phyloP scores from a whole-genome alignment of 2,888 invertebrate genomes.

The Lypha dubia region DNA sequence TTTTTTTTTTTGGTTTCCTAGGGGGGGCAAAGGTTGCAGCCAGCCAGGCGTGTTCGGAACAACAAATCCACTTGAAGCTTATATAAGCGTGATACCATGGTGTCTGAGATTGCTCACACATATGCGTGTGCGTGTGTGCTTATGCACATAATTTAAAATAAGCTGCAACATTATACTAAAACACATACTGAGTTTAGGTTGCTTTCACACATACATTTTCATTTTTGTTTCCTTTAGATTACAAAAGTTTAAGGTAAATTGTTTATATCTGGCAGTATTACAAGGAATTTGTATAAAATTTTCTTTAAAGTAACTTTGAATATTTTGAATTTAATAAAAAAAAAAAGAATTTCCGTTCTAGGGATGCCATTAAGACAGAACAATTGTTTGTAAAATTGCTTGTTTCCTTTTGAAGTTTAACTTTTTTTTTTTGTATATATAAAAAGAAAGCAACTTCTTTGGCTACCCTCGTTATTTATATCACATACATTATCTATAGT shows the following conservation, averaged over 20 bases:
- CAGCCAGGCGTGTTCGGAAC: slow-evolving; percentile 5
- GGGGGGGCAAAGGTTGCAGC: not conserved
- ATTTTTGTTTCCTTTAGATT: not conserved
- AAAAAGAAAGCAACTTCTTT: not conserved
- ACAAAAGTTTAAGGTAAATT: slow-evolving; percentile 53
- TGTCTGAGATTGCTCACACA: slow-evolving; percentile 71
- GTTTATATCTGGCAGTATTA: slow-evolving; percentile 30
- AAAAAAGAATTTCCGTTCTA: no score
- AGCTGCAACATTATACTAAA: slow-evolving; percentile 30
- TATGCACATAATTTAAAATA: slow-evolving; percentile 36
- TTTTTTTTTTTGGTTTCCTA: not conserved
- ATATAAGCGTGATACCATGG: slow-evolving; percentile 67
- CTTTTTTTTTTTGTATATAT: not conserved
- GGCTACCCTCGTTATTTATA: not conserved
- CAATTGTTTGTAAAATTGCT: no score
- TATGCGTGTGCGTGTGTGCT: not conserved
- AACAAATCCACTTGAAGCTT: slow-evolving; percentile 70
- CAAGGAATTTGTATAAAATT: not conserved
- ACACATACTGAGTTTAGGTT: slow-evolving; percentile 19
- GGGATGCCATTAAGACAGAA: no score
- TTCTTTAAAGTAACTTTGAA: not conserved
- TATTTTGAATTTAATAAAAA: not conserved
- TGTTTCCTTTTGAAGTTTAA: no score
- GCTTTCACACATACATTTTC: not conserved
- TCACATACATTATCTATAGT: not conserved